Conservation (phyloP, 2,888 invertebrate species). For the Sturmia bella region DNA sequence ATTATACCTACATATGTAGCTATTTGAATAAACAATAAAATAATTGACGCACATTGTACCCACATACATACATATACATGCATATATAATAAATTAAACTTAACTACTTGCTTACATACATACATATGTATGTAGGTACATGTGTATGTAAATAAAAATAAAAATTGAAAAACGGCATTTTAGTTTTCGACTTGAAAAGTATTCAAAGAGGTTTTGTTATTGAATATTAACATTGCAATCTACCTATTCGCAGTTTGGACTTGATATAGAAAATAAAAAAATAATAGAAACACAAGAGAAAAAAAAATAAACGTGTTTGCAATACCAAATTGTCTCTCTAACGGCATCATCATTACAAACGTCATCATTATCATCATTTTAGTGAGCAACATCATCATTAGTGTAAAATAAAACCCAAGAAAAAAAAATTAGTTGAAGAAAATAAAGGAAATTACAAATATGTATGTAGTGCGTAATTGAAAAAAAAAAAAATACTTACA, state of each 20-base stretch:
- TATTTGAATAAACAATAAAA: neutral
- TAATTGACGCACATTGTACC: too few relatives aligned
- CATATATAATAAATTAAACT: too few relatives aligned
- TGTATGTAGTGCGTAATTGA: constrained; percentile 53
- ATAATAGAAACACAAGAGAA: constrained; percentile 30
- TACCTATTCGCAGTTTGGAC: constrained; percentile 42
- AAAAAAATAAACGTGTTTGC: constrained; percentile 63
- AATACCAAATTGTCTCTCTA: constrained; percentile 50
- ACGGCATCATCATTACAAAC: constrained; percentile 39
- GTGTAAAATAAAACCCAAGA: constrained; percentile 28
- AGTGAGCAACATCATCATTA: constrained; percentile 15
- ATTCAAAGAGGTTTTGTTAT: constrained; percentile 17
- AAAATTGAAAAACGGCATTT: constrained; percentile 7
- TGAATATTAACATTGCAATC: constrained; percentile 21
- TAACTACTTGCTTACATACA: too few relatives aligned
- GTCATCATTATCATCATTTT: constrained; percentile 38
- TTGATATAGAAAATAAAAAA: constrained; percentile 58
- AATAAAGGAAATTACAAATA: constrained; percentile 10
- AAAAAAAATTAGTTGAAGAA: constrained; percentile 12
- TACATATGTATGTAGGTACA: constrained; percentile 29
- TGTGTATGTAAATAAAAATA: constrained; percentile 1
- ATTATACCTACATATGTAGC: constrained; percentile 8
- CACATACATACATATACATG: too few relatives aligned
- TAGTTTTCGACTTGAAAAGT: constrained; percentile 5
- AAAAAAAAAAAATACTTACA: constrained; percentile 9